Base-by-base conservation (phyloP, 2,113 vertebrate genomes). In the Eurypyga helias region DNA sequence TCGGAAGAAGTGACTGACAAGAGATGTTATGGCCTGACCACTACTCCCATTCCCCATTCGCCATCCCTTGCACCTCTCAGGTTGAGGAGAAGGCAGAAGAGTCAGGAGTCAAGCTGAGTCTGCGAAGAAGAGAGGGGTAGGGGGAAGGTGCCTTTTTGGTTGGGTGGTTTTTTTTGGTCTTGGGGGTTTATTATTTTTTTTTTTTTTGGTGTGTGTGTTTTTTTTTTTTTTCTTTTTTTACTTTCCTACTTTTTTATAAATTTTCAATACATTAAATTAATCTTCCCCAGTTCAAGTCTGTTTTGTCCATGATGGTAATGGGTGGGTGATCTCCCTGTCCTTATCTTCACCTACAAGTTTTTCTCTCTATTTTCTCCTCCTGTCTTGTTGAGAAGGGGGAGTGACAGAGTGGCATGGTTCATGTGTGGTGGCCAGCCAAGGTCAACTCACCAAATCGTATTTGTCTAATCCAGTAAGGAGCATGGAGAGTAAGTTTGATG, bases 341-440 rank as follows among this genome's bases (percentile, higher is more conserved):
- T 67, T 48, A 31, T 16, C 29, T n/a, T n/a, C n/a, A n/a, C n/a
- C n/a, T n/a, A n/a, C n/a, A n/a, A 55, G 6, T 6, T 60, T 83
- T 91, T 41, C 33, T 45, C 13, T 1, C 3, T 12, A 58, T 62
- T 76, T 76, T 80, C 5, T 38, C 18, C 11, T 55, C 13, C 6
- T 26, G 11, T 66, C 23, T 73, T 67, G 9, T 7, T 79, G 14
- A 62, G 28, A 52, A 34, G 1, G 4, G 8, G 7, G 7, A 58
- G 4, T 24, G 31, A 75, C 26, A 72, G 41, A 72, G 17, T 1
- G 5, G 4, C 11, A 43, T 83, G 10, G n/a, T 62, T 77, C 3
- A 5, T 0, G 1, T 4, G 15, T 43, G 5, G 6, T 4, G 2
- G 17, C 12, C 66, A 66, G 20, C 1, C 48, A 72, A 71, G 4